Base-by-base conservation (phyloP, 2,888 invertebrate genomes). In the Tetragonisca angustula region DNA sequence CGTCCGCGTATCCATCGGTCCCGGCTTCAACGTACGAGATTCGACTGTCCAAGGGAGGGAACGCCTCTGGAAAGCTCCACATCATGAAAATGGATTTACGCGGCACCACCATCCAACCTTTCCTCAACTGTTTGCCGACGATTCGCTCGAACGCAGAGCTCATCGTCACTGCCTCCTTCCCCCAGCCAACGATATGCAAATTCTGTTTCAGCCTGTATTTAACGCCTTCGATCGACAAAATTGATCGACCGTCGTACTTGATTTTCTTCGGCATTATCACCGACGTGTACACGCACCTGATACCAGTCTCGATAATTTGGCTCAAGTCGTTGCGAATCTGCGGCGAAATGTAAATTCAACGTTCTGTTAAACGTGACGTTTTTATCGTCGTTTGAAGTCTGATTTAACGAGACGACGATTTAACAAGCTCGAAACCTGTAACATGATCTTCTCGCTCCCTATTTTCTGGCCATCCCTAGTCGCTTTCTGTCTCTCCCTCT, bases 111-210 rank as follows among this genome's bases (percentile, higher is more conserved):
- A 96, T 90, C 65, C 95, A 94, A 32, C 96, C 96, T 76, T 91
- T 91, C 13, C 94, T 94, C 49, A 95, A 80, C 85, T 95, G 95
- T 21, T 94, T 91, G 1, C 94, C 94, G 1, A 96, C 89, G 13
- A 95, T 90, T 59, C 94, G 93, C 81, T 96, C 95, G 1, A 96
- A 91, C 49, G 95, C 94, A 17, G 94, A 88, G 3, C 95, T 95
- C 96, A 96, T 96, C 61, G 95, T 95, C 52, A 95, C 90, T 4
- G 95, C 96, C 61, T 96, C 96, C 90, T 96, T 96, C 9, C 96
- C 96, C 94, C 96, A 96, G 4, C 96, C 96, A 17, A 94, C 88
- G 15, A 94, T 76, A 73, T 94, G 93, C 56, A 93, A 90, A 79
- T 95, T 94, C 24, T 92, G 91, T n/a, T 90, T 91, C 36, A 93